Conservation (phyloP, 2,888 invertebrate species). For the Yponomeuta evonymella region DNA sequence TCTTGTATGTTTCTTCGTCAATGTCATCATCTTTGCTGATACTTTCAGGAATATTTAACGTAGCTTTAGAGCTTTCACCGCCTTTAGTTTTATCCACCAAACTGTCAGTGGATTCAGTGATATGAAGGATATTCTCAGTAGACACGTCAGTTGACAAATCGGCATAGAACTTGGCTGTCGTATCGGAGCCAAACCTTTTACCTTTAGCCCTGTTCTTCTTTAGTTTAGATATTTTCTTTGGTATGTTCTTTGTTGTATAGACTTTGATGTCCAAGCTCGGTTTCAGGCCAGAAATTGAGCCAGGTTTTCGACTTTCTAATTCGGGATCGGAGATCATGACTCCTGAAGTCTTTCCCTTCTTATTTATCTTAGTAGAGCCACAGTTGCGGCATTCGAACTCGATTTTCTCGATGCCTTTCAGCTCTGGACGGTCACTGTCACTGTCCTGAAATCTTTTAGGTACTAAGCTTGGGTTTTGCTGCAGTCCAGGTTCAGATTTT, state of each 20-base stretch:
- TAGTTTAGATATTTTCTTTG: constrained; percentile 82
- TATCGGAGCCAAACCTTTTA: constrained; percentile 61
- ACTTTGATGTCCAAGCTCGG: constrained; percentile 73
- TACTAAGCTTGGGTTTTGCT: constrained; percentile 53
- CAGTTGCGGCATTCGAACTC: constrained; percentile 69
- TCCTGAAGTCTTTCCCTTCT: constrained; percentile 46
- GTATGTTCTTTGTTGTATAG: constrained; percentile 81
- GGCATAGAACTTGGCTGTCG: constrained; percentile 81
- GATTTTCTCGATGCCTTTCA: constrained; percentile 58
- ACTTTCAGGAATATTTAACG: constrained; percentile 36
- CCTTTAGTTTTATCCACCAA: constrained; percentile 49
- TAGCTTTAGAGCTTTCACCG: constrained; percentile 23
- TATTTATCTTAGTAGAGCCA: constrained; percentile 62
- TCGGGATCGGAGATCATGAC: constrained; percentile 55
- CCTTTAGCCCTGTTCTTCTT: constrained; percentile 80
- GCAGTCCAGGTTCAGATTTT: constrained; percentile 83
- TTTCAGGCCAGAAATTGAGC: constrained; percentile 32
- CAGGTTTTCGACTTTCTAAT: constrained; percentile 46
- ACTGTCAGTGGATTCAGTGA: constrained; percentile 80
- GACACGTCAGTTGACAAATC: constrained; percentile 79
- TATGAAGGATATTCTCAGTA: constrained; percentile 76
- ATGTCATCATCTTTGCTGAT: constrained; percentile 65
- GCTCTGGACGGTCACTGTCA: constrained; percentile 50
- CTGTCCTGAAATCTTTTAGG: constrained; percentile 55
- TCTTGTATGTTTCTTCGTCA: constrained; percentile 66